Conservation (phyloP, 2,797 vertebrate genomes). For the Apogon hyalosoma region DNA sequence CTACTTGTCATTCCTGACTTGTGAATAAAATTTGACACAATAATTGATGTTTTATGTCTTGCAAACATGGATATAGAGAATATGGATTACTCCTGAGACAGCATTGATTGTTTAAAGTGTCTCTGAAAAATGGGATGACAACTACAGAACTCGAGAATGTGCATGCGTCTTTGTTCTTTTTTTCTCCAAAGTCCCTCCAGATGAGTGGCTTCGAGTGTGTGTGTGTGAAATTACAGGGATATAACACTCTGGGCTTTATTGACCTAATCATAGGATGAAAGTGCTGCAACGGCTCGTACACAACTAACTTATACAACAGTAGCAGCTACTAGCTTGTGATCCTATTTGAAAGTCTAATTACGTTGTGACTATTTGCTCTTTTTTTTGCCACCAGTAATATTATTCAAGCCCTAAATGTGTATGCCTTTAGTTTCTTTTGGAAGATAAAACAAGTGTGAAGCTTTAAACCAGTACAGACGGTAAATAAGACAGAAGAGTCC, state of each 20-base stretch:
- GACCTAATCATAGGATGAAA: conserved; percentile 59
- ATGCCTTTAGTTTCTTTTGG: conserved; percentile 10
- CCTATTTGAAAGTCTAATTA: conserved; percentile 3
- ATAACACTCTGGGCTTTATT: conserved; percentile 35
- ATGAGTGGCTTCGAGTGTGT: conserved; percentile 14
- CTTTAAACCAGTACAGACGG: too few species aligned
- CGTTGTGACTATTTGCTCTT: conserved; percentile 21
- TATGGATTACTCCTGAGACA: conserved; percentile 62
- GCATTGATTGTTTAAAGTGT: conserved; percentile 67
- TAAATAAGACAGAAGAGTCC: too few species aligned
- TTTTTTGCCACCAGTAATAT: conserved; percentile 22
- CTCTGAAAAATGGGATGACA: conserved; percentile 67
- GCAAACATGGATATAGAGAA: conserved; percentile 60
- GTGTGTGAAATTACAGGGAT: conserved; percentile 42
- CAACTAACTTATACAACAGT: conserved; percentile 35
- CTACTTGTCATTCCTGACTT: conserved; percentile 52
- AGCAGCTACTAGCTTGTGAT: conserved; percentile 1
- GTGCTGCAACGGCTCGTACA: conserved; percentile 24
- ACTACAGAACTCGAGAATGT: conserved; percentile 28
- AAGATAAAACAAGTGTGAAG: conserved; percentile 16
- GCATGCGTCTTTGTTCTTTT: conserved; percentile 51
- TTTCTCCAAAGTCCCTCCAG: conserved; percentile 37
- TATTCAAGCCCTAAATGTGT: conserved; percentile 34
- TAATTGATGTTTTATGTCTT: conserved; percentile 72
- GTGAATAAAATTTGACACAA: conserved; percentile 62